Evolutionary conservation across 2,797 vertebrate species (phyloP), one percentile per base, ranked within the genome.

Genomic region (Coilia nasus): DNA sequence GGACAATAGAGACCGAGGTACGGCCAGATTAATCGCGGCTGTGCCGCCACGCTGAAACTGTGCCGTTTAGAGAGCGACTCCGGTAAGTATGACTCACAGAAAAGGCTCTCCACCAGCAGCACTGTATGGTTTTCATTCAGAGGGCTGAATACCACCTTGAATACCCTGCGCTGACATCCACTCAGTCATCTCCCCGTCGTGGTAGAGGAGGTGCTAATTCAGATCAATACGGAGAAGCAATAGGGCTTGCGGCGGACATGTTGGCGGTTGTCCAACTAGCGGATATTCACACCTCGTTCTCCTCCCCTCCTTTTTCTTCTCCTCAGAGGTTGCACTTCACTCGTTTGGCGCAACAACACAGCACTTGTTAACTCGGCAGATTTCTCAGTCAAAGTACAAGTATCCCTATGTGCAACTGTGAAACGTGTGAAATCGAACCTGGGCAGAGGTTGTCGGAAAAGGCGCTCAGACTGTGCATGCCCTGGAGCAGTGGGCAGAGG

Each of bases 341-440:
- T 64, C 60, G 23, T 23, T 59, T 21, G 57, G 17, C 12, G n/a
- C 9, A 64, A 64, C 60, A 25, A 64, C 60, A 23, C n/a, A 2
- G 23, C 60, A 23, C 60, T 64, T 64, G 60, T 64, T 64, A 64
- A 17, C 60, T 64, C 60, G 25, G n/a, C 60, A 64, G 60, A 64
- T 64, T 10, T 25, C n/a, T 23, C n/a, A 25, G 60, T 25, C 60
- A 10, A 25, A 64, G 60, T 31, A 31, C 23, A 14, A 12, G 25
- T 15, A 21, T 25, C 23, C 41, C 15, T 44, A 35, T 78, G 35
- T 78, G 35, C 6, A 0, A 44, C 17, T 75, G 28, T 19, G 28
- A 44, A 78, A 35, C 21, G 71, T 64, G 60, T 78, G 71, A 41
- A 41, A 78, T 78, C 6, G 31, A 10, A 44, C 71, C 35, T 9